Conservation (phyloP, 2,888 invertebrate species). For the Polydrusus pterygomalis region DNA sequence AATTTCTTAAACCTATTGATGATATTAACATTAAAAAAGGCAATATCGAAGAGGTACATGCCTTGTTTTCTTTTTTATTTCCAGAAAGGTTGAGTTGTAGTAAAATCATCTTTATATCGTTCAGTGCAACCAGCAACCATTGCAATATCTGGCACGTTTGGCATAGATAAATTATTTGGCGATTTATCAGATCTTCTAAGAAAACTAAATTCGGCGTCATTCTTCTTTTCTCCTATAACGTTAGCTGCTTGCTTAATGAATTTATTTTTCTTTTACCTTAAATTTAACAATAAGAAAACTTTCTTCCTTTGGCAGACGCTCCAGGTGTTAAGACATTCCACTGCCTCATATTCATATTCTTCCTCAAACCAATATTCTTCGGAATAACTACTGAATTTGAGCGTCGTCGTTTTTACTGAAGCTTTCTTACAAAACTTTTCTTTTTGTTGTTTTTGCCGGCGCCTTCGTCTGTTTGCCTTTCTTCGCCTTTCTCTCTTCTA, state of each 20-base stretch:
- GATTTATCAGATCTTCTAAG: constrained; percentile 7
- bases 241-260: constrained; percentile 2
- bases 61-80: not conserved
- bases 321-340: not conserved
- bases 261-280: not conserved
- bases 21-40: not conserved
- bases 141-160: constrained; percentile 13
- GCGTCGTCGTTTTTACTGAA: no score
- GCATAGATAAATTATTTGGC: not conserved
- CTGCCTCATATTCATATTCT: not conserved
- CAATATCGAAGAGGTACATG: not conserved
- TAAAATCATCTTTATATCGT: not conserved
- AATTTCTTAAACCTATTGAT: no score
- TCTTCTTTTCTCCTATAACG: not conserved
- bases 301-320: not conserved
- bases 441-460: no score
- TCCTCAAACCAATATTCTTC: no score
- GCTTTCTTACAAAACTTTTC: no score
- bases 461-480: no score
- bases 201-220: constrained; percentile 3
- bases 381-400: no score
- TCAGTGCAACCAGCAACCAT: constrained; percentile 1
- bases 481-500: no score
- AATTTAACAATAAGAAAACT: not conserved
- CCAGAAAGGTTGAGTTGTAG: not conserved